These are phyloP conservation scores for Drosophila ficusphila DNA, from an alignment of 1,140 invertebrate genomes.

Conservation along the genomic window DNA sequence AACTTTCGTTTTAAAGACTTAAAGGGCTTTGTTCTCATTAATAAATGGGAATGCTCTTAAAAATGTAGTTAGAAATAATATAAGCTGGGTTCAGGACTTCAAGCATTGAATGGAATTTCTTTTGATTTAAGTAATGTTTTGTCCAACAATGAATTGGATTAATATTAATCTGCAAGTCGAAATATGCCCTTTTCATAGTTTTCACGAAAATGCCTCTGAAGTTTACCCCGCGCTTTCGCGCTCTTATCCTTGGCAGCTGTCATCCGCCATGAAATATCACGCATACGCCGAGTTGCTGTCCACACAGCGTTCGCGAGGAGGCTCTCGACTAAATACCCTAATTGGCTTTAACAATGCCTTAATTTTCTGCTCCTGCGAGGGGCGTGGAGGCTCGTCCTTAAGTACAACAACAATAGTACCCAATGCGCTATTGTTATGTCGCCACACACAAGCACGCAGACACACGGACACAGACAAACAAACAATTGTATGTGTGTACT, in stretches of 20 bases:
- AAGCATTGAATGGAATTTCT: too few relatives aligned
- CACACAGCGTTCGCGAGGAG: slow-evolving; percentile 17
- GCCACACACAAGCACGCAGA: slow-evolving; percentile 30
- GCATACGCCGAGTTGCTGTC: slow-evolving; percentile 56
- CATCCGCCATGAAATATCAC: slow-evolving; percentile 44
- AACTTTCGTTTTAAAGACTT: slow-evolving; percentile 29
- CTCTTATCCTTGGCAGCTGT: slow-evolving; percentile 29
- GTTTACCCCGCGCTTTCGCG: slow-evolving; percentile 20
- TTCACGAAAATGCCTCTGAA: neutral
- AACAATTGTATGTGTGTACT: slow-evolving; percentile 14
- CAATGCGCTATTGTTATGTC: slow-evolving; percentile 64
- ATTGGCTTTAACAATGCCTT: slow-evolving; percentile 76
- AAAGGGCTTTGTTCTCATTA: slow-evolving; percentile 2
- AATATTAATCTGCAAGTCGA: too few relatives aligned
- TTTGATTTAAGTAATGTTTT: too few relatives aligned
- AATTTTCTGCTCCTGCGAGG: slow-evolving; percentile 57
- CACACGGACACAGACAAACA: slow-evolving; percentile 10
- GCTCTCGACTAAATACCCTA: slow-evolving; percentile 67
- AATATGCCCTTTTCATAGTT: neutral
- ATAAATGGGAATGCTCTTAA: slow-evolving; percentile 9
- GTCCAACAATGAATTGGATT: too few relatives aligned
- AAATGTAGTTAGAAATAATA: too few relatives aligned
- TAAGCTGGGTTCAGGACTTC: too few relatives aligned
- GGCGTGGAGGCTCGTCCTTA: slow-evolving; percentile 24
- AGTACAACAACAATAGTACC: slow-evolving; percentile 48